phyloP scores from a whole-genome alignment of 2,113 vertebrate genomes.

The Neopipo cinnamomea region DNA sequence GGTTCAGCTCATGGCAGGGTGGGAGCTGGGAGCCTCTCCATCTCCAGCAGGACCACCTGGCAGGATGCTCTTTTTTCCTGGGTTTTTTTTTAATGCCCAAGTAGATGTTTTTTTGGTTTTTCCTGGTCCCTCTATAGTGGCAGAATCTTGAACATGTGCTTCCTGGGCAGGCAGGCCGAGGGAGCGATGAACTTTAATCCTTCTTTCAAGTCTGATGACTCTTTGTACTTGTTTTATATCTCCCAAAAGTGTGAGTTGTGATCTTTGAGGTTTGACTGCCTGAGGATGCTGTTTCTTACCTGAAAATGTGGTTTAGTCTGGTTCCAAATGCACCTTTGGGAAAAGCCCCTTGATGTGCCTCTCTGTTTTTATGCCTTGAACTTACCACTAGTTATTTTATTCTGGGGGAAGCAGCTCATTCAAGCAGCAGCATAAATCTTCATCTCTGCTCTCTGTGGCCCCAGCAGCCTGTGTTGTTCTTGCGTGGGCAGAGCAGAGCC shows the following conservation, averaged over 20 bases:
- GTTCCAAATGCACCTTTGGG: background rate
- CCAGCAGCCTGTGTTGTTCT: background rate
- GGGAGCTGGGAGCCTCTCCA: background rate
- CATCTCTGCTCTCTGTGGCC: background rate
- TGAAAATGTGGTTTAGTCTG: background rate
- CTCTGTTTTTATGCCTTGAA: background rate
- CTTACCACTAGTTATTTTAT: background rate
- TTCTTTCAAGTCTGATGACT: background rate
- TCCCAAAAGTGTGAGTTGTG: background rate
- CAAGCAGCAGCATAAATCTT: background rate
- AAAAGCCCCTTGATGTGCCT: background rate
- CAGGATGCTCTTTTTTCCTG: background rate
- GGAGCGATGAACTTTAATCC: background rate
- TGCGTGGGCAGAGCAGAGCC: background rate
- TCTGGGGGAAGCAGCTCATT: background rate
- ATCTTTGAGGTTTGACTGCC: background rate
- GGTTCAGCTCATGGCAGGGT: background rate
- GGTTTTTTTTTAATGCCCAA: fast-evolving
- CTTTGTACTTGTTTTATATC: background rate
- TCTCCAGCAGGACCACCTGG: background rate
- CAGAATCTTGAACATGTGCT: background rate
- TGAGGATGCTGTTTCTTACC: background rate
- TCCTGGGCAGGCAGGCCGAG: background rate
- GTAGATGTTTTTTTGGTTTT: background rate
- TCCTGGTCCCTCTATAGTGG: background rate